These are phyloP conservation scores for Aradus depressus DNA, from an alignment of 2,888 invertebrate species.

Conservation along the genomic window DNA sequence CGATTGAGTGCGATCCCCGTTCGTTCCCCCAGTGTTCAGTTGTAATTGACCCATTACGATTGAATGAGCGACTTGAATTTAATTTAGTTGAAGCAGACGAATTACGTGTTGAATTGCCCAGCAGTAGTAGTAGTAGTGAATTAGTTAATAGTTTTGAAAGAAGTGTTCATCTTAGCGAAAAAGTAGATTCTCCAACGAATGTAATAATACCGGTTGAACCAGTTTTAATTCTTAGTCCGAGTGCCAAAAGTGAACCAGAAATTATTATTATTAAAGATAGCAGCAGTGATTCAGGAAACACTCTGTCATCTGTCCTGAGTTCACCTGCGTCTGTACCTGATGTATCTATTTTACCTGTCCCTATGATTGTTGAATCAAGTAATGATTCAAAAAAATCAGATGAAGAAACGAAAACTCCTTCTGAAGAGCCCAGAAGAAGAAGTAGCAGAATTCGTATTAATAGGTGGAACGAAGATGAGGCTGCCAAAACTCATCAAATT, in stretches of 20 bases:
- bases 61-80: no score
- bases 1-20: slow-evolving; percentile 6
- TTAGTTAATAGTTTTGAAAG: slow-evolving; percentile 3
- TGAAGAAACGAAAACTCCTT: slow-evolving; percentile 3
- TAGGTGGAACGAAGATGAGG: slow-evolving; percentile 7
- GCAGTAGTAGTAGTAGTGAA: slow-evolving; percentile 4
- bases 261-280: no score
- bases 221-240: no score
- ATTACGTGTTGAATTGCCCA: background rate
- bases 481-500: background rate
- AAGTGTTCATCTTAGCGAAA: slow-evolving; percentile 1
- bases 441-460: slow-evolving; percentile 14
- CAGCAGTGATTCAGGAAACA: no score
- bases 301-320: no score
- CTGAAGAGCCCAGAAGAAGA: slow-evolving; percentile 10
- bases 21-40: no score
- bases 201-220: no score
- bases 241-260: no score
- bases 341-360: background rate
- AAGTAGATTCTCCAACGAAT: background rate
- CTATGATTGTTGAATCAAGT: background rate
- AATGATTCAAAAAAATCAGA: slow-evolving; percentile 4
- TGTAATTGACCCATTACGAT: no score
- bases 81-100: no score
- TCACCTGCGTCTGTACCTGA: slow-evolving; percentile 1